Evolutionary conservation across 2,113 vertebrate species (phyloP).

Genomic region (Apteryx owenii): DNA sequence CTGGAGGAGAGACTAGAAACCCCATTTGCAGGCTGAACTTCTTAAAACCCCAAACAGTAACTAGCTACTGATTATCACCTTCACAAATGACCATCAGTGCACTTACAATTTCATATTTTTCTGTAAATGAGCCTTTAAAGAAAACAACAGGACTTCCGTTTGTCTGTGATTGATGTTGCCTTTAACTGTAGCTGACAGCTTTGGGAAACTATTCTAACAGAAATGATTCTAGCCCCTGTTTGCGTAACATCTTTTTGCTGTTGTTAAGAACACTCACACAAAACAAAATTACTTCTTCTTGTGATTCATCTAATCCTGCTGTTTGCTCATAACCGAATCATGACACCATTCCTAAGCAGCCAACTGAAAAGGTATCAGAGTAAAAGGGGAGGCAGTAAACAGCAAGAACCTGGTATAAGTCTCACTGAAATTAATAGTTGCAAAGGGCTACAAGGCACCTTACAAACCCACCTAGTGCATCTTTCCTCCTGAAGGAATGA

Average conservation of each 20-base stretch:
- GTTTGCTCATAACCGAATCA: not conserved
- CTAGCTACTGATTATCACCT: rapidly evolving
- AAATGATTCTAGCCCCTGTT: not conserved
- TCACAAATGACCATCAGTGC: not conserved
- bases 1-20: not conserved
- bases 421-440: not conserved
- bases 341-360: not conserved
- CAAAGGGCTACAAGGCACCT: not conserved
- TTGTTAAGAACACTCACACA: not conserved
- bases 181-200: not conserved
- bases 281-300: not conserved
- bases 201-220: not conserved
- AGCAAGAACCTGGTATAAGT: not conserved
- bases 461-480: not conserved
- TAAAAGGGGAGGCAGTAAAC: not conserved
- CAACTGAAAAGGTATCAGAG: not conserved
- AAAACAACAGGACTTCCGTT: not conserved
- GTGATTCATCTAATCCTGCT: not conserved
- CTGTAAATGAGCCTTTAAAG: not conserved
- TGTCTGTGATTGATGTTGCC: not conserved
- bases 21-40: not conserved
- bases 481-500: not conserved
- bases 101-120: not conserved
- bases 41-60: not conserved
- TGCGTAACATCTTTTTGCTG: not conserved